Percentiles rank a stretch among this genome's conserved stretches.
phyloP scores from a whole-genome alignment of 2,888 invertebrate species.

The Eurytoma californica region DNA sequence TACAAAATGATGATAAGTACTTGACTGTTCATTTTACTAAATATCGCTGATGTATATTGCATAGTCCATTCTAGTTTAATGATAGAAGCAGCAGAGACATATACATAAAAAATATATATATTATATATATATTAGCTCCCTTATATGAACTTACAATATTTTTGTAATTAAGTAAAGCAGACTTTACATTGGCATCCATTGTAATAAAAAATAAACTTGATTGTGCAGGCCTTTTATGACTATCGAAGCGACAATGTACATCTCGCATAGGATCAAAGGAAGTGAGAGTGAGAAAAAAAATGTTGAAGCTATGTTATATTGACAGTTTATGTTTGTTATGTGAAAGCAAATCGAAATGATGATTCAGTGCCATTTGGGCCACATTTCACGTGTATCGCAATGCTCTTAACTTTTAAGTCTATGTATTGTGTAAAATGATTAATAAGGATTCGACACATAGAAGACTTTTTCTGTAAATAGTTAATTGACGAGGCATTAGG shows the following conservation, averaged over 20 bases:
- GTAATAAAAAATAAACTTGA: conserved; percentile 36
- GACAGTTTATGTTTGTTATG: conserved; percentile 53
- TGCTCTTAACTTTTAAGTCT: conserved; percentile 70
- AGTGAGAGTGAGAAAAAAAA: conserved; percentile 27
- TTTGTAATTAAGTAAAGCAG: conserved; percentile 33
- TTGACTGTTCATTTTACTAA: conserved; percentile 2
- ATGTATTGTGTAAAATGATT: conserved; percentile 74
- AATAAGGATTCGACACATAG: conserved; percentile 72
- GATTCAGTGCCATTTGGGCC: conserved; percentile 66
- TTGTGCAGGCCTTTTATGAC: conserved; percentile 50
- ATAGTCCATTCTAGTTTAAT: conserved; percentile 31
- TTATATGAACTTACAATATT: conserved; percentile 37
- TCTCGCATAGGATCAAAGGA: conserved; percentile 52
- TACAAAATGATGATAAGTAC: neutral
- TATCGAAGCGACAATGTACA: conserved; percentile 53
- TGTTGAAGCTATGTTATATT: conserved; percentile 54
- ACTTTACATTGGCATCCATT: conserved; percentile 47
- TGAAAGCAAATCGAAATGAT: conserved; percentile 44
- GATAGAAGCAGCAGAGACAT: neutral
- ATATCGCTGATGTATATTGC: conserved; percentile 33
- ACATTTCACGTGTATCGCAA: conserved; percentile 65
- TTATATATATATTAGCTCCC: conserved; percentile 6
- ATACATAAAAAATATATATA: conserved; percentile 4
- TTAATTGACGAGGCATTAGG: conserved; percentile 72
- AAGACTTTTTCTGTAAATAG: conserved; percentile 73